Evolutionary conservation across 2,888 invertebrate genomes (phyloP).

Genomic region (Masnerella sp.): DNA sequence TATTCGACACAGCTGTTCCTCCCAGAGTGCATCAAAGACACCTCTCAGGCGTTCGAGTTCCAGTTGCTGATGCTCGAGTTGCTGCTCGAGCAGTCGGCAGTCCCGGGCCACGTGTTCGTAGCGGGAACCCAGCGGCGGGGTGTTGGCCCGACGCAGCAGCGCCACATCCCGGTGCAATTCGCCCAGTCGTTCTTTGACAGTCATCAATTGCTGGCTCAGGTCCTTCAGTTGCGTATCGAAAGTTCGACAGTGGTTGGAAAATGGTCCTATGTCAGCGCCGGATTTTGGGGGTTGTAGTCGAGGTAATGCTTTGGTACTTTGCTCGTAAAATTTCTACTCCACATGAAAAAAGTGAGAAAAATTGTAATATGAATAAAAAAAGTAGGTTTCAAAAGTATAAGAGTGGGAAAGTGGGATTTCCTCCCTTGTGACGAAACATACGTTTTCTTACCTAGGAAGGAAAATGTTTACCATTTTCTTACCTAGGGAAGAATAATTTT

Average conservation of each 20-base stretch:
- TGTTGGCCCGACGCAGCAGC: slow-evolving; percentile 80
- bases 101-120: slow-evolving; percentile 81
- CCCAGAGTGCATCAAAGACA: slow-evolving; percentile 84
- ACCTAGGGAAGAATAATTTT: no score
- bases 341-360: neutral
- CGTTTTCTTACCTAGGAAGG: no score
- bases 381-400: no score
- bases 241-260: slow-evolving; percentile 82
- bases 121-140: slow-evolving; percentile 77
- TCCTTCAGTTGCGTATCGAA: slow-evolving; percentile 81
- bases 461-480: no score
- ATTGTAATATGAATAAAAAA: neutral
- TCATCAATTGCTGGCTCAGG: slow-evolving; percentile 81
- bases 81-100: slow-evolving; percentile 81
- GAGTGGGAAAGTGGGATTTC: no score
- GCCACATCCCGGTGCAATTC: slow-evolving; percentile 86
- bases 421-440: no score
- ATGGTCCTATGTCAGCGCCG: slow-evolving; percentile 80
- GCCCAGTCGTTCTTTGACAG: slow-evolving; percentile 82
- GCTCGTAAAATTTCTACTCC: slow-evolving; percentile 55
- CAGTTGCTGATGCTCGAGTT: slow-evolving; percentile 81
- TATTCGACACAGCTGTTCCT: slow-evolving; percentile 85
- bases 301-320: slow-evolving; percentile 63
- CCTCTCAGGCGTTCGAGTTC: slow-evolving; percentile 81
- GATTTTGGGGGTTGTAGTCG: slow-evolving; percentile 66